phyloP scores from a whole-genome alignment of 2,113 vertebrate species.

The Loxodonta africana region DNA sequence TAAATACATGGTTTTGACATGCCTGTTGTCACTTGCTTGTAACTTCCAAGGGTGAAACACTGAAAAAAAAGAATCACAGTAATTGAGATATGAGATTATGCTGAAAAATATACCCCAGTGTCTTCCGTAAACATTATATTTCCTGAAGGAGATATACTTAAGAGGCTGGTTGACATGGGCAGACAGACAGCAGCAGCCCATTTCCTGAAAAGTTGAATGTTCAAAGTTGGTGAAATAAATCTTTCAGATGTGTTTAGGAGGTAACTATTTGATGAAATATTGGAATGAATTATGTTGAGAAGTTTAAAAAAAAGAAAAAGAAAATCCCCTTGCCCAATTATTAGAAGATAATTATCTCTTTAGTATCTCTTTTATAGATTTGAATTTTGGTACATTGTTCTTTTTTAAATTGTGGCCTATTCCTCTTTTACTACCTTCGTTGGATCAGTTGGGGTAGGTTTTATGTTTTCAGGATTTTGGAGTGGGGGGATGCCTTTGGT shows the following conservation, averaged over 20 bases:
- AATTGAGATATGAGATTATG: not conserved
- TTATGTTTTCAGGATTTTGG: not conserved
- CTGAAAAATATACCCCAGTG: not conserved
- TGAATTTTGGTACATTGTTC: not conserved
- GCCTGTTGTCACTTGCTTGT: not conserved
- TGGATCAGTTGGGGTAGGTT: not conserved
- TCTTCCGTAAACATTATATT: not conserved
- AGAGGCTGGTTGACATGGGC: not conserved
- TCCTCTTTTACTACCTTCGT: not conserved
- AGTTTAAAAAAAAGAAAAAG: conserved; percentile 53
- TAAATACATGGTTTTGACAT: not conserved
- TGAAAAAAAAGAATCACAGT: not conserved
- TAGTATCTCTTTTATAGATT: conserved; percentile 5
- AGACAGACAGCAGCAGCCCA: not conserved
- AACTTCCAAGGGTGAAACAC: not conserved
- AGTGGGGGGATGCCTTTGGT: not conserved
- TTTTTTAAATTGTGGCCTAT: not conserved
- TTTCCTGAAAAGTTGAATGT: conserved; percentile 52
- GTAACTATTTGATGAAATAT: conserved; percentile 2
- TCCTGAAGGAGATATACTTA: not conserved
- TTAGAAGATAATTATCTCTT: conserved; percentile 3
- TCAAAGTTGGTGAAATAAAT: conserved; percentile 50
- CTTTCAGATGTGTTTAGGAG: not conserved
- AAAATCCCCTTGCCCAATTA: not conserved
- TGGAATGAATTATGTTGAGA: conserved; percentile 16